phyloP scores from a whole-genome alignment of 2,113 vertebrate species.

The Leucosticte australis region DNA sequence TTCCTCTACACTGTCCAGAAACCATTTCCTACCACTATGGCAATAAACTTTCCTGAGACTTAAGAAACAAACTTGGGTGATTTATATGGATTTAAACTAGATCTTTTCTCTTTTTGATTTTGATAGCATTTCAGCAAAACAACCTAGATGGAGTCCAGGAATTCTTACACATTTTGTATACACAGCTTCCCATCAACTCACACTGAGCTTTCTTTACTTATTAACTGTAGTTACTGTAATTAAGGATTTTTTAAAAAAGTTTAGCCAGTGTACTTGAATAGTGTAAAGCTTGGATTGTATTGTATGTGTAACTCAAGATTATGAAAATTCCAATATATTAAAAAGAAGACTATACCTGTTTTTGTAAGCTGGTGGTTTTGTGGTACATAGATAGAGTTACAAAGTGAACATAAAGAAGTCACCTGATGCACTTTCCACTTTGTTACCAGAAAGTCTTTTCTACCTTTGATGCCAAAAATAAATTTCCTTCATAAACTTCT shows the following conservation, averaged over 20 bases:
- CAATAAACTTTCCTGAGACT: background rate
- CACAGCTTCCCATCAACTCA: background rate
- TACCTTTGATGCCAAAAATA: background rate
- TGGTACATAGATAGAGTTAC: background rate
- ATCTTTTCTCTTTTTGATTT: background rate
- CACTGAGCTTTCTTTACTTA: background rate
- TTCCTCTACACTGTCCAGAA: background rate
- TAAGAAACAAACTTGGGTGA: background rate
- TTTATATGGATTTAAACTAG: background rate
- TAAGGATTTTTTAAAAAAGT: background rate
- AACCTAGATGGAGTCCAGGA: background rate
- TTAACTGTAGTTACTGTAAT: background rate
- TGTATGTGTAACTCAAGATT: background rate
- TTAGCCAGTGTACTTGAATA: background rate
- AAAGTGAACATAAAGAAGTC: background rate
- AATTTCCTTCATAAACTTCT: background rate
- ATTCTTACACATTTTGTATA: background rate
- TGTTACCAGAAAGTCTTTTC: background rate
- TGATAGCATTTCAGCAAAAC: background rate
- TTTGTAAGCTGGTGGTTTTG: background rate
- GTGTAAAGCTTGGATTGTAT: background rate
- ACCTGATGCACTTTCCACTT: background rate
- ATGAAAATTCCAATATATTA: background rate
- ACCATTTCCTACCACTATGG: background rate
- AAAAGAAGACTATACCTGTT: background rate